Conservation (phyloP, 2,113 vertebrate species). For the Gallinago media region DNA sequence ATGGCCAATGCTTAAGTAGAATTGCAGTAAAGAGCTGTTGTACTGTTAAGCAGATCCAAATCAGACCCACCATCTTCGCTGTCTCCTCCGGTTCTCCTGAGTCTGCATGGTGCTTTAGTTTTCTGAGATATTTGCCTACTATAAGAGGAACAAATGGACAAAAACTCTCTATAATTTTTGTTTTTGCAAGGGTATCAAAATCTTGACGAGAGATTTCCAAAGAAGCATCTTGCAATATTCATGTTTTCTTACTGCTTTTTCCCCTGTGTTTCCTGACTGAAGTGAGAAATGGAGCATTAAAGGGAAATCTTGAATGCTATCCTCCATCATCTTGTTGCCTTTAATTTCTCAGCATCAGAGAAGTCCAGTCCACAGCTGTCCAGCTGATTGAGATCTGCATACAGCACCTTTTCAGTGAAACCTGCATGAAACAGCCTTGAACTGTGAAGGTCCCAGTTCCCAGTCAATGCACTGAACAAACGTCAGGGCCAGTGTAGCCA, state of each 20-base stretch:
- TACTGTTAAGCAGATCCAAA: background rate
- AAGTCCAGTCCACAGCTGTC: background rate
- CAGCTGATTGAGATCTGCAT: background rate
- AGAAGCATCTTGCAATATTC: background rate
- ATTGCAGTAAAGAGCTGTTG: background rate
- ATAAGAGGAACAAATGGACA: background rate
- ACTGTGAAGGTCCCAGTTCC: background rate
- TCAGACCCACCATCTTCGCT: background rate
- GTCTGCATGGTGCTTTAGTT: background rate
- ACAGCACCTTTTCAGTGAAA: background rate
- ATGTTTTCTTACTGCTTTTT: background rate
- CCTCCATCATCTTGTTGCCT: background rate
- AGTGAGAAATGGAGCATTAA: background rate
- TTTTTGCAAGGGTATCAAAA: background rate
- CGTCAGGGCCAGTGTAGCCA: background rate
- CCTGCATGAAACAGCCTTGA: background rate
- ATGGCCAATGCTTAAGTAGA: background rate
- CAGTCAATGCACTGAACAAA: background rate
- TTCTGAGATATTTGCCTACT: background rate
- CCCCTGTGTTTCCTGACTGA: background rate
- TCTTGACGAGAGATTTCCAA: background rate
- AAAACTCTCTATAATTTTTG: background rate
- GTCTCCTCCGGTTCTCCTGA: background rate
- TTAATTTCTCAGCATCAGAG: background rate
- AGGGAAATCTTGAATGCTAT: background rate